These are phyloP conservation scores for Podabrus alpinus DNA, from an alignment of 2,888 invertebrate species.

Conservation along the genomic window DNA sequence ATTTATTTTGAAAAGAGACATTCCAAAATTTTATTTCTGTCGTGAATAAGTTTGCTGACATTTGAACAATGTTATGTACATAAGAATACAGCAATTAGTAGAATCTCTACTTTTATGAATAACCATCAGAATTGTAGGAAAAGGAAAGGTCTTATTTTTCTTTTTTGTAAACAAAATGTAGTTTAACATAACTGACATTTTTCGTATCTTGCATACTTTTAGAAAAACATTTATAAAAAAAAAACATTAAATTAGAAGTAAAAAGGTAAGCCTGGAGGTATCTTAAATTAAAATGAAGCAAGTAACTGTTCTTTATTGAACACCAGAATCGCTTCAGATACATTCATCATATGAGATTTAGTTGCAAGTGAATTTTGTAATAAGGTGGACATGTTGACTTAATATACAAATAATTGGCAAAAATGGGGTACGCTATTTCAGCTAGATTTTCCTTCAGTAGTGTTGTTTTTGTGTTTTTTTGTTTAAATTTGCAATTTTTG, in stretches of 20 bases:
- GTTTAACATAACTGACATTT: background rate
- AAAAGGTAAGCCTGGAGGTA: constrained; percentile 7
- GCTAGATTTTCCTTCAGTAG: background rate
- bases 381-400: background rate
- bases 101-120: background rate
- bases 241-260: background rate
- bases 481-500: background rate
- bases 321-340: background rate
- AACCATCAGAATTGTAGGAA: background rate
- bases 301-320: constrained; percentile 23
- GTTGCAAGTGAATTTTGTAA: background rate
- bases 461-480: too few relatives aligned
- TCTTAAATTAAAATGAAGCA: constrained; percentile 18
- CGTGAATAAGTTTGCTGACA: background rate
- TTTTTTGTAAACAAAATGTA: background rate
- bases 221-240: background rate
- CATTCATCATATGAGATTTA: background rate
- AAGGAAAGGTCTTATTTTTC: background rate
- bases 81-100: background rate
- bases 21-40: background rate
- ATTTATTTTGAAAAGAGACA: background rate
- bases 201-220: background rate
- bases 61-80: background rate
- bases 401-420: background rate
- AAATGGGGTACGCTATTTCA: background rate